Evolutionary conservation across 2,113 vertebrate genomes (phyloP), one percentile per base, ranked within the genome.

Genomic region (Epinephelus moara): DNA sequence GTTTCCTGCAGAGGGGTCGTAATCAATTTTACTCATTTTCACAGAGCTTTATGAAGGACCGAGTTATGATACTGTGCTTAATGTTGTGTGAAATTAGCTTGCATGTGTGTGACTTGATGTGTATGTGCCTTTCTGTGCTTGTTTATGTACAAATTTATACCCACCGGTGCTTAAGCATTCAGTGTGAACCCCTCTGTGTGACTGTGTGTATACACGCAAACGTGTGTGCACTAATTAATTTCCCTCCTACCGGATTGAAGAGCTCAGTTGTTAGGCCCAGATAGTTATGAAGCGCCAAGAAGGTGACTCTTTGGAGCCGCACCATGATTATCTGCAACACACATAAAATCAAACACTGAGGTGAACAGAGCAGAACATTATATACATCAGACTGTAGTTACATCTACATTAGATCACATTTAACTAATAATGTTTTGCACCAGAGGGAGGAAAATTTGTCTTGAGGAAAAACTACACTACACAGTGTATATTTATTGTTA

Each of bases 191-290:
- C 60, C 53, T 62, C 25, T 70, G 80, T 14, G 0, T 82, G 67
- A 81, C 37, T 62, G 68, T 78, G 63, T 72, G 62, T 47, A 30
- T 30, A 63, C 33, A 80, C 61, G 66, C 45, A 84, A 70, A 80
- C 80, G 56, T 60, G 30, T 21, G 23, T 60, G 56, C 21, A 57
- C 33, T 33, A 81, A 89, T 57, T 66, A 50, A 60, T 64, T 81
- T 86, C 67, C 68, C 74, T 75, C 97, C 95, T 87, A 99, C 98
- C 14, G 95, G 95, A 80, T 94, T 99, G 94, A 99, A 99, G 74
- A 99, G 98, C 94, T 99, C 98, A 0, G 96, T 98, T 4, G 98
- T 99, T 85, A 99, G 95, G 11, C 98, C 98, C 70, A 99, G 95
- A 94, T 99, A 96, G 95, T 98, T 96, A 94, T 99, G 97, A 47